These are phyloP conservation scores for Ambastaia sidthimunki DNA, from an alignment of 2,797 vertebrate genomes.

Conservation along the genomic window DNA sequence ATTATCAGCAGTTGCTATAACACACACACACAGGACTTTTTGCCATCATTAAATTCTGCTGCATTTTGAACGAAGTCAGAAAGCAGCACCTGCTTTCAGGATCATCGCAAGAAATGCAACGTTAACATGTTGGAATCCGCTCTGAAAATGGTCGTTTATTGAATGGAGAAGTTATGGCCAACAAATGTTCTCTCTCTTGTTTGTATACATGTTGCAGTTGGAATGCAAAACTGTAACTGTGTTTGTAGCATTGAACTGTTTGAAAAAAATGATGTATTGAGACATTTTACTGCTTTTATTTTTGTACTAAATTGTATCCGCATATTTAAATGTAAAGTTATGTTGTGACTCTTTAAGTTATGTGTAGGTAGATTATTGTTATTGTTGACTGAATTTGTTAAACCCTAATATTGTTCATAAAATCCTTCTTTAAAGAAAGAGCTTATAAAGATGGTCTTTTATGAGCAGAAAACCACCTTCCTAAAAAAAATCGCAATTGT, in stretches of 20 bases:
- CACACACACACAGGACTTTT: neutral
- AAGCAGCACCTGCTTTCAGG: constrained; percentile 10
- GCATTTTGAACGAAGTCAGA: neutral
- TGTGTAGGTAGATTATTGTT: constrained; percentile 78
- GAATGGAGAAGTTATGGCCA: constrained; percentile 20
- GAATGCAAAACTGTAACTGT: constrained; percentile 35
- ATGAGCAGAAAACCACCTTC: neutral
- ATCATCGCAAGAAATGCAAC: neutral
- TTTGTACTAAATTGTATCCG: constrained; percentile 83
- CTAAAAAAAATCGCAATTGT: neutral
- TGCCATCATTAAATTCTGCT: neutral
- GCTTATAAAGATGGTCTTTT: constrained; percentile 44
- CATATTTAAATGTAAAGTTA: constrained; percentile 85
- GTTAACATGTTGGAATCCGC: constrained; percentile 1
- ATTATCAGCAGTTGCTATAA: neutral
- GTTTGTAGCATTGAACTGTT: constrained; percentile 56
- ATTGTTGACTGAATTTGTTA: constrained; percentile 78
- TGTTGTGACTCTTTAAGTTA: constrained; percentile 82
- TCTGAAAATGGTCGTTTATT: neutral
- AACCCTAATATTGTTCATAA: constrained; percentile 70
- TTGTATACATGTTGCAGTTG: constrained; percentile 25
- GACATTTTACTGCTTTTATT: constrained; percentile 78
- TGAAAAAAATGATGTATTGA: constrained; percentile 65
- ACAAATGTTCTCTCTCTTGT: constrained; percentile 26
- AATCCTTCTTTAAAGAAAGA: constrained; percentile 57